Evolutionary conservation across 2,888 invertebrate genomes (phyloP).

Genomic region (Athrips mouffetella): DNA sequence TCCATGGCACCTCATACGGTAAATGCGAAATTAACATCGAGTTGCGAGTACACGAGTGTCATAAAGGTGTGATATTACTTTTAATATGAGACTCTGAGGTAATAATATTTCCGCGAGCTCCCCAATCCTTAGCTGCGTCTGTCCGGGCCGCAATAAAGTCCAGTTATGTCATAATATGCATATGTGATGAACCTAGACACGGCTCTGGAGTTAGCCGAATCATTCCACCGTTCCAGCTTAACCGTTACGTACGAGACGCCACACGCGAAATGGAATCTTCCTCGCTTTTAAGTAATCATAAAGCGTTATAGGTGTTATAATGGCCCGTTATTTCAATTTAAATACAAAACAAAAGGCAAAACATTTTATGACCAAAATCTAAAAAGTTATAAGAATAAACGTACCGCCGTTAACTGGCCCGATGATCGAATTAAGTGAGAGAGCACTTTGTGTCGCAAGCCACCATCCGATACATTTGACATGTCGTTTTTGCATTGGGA

Average conservation of each 20-base stretch:
- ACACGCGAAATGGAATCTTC: constrained; percentile 19
- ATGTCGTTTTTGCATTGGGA: constrained; percentile 62
- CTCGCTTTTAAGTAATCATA: constrained; percentile 16
- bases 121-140: constrained; percentile 62
- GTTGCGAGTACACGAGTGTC: constrained; percentile 39
- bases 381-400: constrained; percentile 6
- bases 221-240: constrained; percentile 36
- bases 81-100: constrained; percentile 24
- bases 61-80: constrained; percentile 48
- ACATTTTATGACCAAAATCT: constrained; percentile 1
- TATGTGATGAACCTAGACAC: constrained; percentile 58
- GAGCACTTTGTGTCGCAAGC: constrained; percentile 26
- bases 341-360: neutral
- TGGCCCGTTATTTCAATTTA: neutral
- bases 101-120: constrained; percentile 45
- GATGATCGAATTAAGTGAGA: constrained; percentile 60
- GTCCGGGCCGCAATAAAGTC: constrained; percentile 66
- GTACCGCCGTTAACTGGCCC: constrained; percentile 18
- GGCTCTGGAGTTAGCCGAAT: constrained; percentile 51
- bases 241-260: constrained; percentile 31
- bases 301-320: constrained; percentile 11
- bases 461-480: constrained; percentile 38
- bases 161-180: constrained; percentile 69
- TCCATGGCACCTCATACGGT: constrained; percentile 17
- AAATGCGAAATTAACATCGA: constrained; percentile 47